Base-by-base conservation (phyloP, 2,113 vertebrate genomes). In the Cinclus mexicanus region DNA sequence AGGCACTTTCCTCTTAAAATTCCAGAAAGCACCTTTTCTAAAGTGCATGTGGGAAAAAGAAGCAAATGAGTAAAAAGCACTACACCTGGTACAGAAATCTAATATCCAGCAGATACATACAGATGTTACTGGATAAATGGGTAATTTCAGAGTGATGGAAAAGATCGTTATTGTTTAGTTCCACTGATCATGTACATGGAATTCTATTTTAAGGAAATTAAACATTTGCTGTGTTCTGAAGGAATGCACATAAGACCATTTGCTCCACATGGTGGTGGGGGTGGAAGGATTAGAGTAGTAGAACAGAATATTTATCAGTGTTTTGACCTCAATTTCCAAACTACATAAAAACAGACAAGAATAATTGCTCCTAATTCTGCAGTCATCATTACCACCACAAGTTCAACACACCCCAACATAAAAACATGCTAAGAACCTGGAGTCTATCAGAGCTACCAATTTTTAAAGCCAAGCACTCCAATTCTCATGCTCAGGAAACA, bases 311-410 rank as follows among this genome's bases (percentile, higher is more conserved):
- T 70, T 79, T 91, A 90, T 88, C 50, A 29, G 28, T 93, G 64
- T 87, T 90, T 87, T 91, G 77, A 93, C 70, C 83, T 87, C 68
- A 78, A 77, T 94, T 94, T 95, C 81, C 76, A 93, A 87, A 91
- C 65, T 83, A 46, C 35, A 44, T 14, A 71, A 75, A 93, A 95
- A 37, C 59, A 92, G 64, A 88, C 6, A 67, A 22, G 61, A 55
- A 15, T 60, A 83, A 88, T 53, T 53, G 44, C 44, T 94, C 37
- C 24, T 57, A 92, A 90, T 83, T 78, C 57, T 76, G 33, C 56
- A 88, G 75, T 63, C 57, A 19, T 57, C n/a, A 22, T 64, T 65
- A 72, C 9, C 11, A 57, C 5, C 22, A 33, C 10, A 42, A 81
- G 41, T 72, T 77, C 52, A 87, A 57, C 29, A 44, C 14, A 63